These are phyloP conservation scores for Salpingus planirostris DNA, from an alignment of 2,888 invertebrate genomes.

Conservation along the genomic window DNA sequence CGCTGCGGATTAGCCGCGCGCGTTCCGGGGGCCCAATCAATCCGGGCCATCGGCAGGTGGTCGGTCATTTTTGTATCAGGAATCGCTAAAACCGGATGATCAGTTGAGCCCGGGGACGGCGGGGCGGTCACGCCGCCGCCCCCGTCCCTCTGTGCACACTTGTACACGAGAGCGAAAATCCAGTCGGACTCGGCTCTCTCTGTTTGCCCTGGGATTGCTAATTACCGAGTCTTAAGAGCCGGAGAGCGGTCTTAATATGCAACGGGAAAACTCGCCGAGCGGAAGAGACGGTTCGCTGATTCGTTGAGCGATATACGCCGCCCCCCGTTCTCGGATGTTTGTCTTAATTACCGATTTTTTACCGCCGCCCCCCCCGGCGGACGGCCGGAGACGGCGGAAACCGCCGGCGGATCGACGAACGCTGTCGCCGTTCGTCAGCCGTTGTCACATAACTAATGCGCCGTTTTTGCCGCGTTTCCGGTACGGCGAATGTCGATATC, in stretches of 20 bases:
- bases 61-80: too few species aligned
- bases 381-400: too few species aligned
- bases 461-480: too few species aligned
- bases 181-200: conserved; percentile 24
- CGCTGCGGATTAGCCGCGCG: conserved; percentile 14
- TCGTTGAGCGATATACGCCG: conserved; percentile 29
- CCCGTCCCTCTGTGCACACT: not conserved
- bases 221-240: conserved; percentile 35
- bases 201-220: conserved; percentile 35
- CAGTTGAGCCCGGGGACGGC: too few species aligned
- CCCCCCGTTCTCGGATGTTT: conserved; percentile 24
- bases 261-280: conserved; percentile 28
- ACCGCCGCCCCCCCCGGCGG: too few species aligned
- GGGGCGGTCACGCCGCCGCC: not conserved
- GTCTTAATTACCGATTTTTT: conserved; percentile 24
- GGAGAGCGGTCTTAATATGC: conserved; percentile 30
- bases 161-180: conserved; percentile 6
- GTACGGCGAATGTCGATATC: too few species aligned
- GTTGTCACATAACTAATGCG: too few species aligned
- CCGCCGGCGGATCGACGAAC: too few species aligned
- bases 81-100: too few species aligned
- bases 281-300: conserved; percentile 29
- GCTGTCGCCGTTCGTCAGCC: too few species aligned
- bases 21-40: too few species aligned
- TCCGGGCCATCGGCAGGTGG: too few species aligned